Evolutionary conservation across 2,797 vertebrate species (phyloP).

Genomic region (Sternarchorhynchus goeldii): DNA sequence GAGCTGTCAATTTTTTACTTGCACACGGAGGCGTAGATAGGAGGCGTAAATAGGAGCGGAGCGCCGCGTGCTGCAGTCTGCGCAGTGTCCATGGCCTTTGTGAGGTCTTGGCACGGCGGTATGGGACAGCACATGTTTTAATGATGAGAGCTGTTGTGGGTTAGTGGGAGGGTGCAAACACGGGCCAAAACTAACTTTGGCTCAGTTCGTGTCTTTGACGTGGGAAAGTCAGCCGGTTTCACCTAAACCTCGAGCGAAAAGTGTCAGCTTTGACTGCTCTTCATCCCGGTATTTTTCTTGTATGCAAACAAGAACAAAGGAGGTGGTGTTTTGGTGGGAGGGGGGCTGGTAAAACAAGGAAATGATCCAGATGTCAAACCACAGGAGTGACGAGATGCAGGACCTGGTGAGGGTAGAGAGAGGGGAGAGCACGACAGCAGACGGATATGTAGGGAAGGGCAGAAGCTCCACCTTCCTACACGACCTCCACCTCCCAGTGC

Average conservation of each 20-base stretch:
- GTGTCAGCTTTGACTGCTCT: slow-evolving; percentile 4
- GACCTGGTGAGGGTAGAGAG: neutral
- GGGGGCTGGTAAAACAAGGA: slow-evolving; percentile 12
- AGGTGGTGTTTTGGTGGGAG: neutral
- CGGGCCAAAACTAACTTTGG: neutral
- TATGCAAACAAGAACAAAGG: slow-evolving; percentile 30
- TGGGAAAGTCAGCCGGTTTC: slow-evolving; percentile 28
- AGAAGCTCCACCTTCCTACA: slow-evolving; percentile 35
- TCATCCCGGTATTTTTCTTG: slow-evolving; percentile 24
- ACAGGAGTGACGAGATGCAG: slow-evolving; percentile 29
- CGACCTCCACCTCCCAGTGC: slow-evolving; percentile 52
- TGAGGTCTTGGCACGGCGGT: slow-evolving; percentile 1
- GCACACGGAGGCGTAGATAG: neutral
- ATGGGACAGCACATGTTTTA: slow-evolving; percentile 11
- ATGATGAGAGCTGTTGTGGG: slow-evolving; percentile 14
- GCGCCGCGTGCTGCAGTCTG: neutral
- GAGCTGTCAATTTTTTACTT: slow-evolving; percentile 5
- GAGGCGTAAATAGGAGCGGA: neutral
- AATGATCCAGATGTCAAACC: slow-evolving; percentile 50
- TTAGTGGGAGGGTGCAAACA: neutral
- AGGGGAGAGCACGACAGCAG: slow-evolving; percentile 36
- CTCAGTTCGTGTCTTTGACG: slow-evolving; percentile 2
- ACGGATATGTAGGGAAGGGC: slow-evolving; percentile 9
- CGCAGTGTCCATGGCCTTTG: neutral
- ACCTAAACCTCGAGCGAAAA: slow-evolving; percentile 4